Conservation (phyloP, 2,113 vertebrate genomes). For the Stictonetta naevosa region DNA sequence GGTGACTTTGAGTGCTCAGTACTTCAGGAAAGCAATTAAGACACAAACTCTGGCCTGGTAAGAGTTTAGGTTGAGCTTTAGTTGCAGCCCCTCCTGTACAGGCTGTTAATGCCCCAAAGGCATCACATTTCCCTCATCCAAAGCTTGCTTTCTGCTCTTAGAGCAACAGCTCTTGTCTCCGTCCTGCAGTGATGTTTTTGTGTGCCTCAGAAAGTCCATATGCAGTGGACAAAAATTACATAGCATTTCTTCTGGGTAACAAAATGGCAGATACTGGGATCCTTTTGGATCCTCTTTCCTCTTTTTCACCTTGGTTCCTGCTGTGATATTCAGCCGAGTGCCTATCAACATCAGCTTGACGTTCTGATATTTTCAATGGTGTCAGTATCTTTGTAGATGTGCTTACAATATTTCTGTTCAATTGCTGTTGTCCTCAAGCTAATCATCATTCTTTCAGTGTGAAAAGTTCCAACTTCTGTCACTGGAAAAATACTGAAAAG, state of each 20-base stretch:
- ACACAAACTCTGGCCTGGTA: background rate
- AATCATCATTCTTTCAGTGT: conserved; percentile 48
- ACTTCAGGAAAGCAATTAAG: background rate
- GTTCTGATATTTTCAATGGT: background rate
- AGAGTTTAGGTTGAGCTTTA: background rate
- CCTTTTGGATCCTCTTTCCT: background rate
- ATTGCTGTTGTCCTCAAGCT: conserved; percentile 36
- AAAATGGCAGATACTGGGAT: background rate
- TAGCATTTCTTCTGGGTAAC: background rate
- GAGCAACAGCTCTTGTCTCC: background rate
- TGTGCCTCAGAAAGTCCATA: background rate
- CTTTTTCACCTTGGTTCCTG: background rate
- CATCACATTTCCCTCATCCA: background rate
- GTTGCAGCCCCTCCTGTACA: background rate
- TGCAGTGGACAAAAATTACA: background rate
- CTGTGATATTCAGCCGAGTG: background rate
- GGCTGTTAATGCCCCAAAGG: background rate
- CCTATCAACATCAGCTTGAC: background rate
- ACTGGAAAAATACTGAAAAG: conserved; percentile 58
- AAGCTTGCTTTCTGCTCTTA: background rate
- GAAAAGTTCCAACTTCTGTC: conserved; percentile 61
- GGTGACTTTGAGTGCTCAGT: background rate
- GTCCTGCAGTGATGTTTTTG: background rate
- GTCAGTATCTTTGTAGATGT: conserved; percentile 17
- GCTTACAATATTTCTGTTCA: background rate